Conservation (phyloP, 2,888 invertebrate genomes). For the Luperina testacea region DNA sequence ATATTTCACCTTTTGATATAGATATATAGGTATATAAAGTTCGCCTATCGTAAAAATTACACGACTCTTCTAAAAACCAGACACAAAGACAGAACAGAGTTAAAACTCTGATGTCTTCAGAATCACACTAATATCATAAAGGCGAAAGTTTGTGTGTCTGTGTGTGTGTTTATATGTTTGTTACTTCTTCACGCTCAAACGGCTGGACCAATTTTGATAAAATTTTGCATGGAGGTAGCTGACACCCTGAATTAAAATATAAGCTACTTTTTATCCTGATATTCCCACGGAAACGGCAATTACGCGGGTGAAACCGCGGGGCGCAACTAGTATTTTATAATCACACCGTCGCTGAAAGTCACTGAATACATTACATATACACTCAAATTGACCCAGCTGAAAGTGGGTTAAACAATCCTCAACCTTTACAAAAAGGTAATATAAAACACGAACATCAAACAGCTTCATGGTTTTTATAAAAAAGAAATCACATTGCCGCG, state of each 20-base stretch:
- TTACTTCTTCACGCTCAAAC: no score
- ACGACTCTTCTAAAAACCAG: background rate
- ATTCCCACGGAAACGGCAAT: no score
- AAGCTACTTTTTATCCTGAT: no score
- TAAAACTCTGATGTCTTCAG: background rate
- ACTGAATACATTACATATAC: slow-evolving; percentile 13
- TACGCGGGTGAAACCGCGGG: no score
- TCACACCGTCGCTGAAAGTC: background rate
- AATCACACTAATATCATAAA: background rate
- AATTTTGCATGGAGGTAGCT: no score
- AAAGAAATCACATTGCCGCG: background rate
- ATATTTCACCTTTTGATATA: background rate
- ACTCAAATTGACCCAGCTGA: slow-evolving; percentile 22
- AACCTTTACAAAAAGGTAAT: slow-evolving; percentile 5
- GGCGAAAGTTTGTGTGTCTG: no score
- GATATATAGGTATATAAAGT: no score
- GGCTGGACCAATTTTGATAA: no score
- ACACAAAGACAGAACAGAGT: background rate
- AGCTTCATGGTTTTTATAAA: background rate
- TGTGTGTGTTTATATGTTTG: no score
- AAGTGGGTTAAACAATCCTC: slow-evolving; percentile 46
- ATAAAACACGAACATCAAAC: slow-evolving; percentile 18
- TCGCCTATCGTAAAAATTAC: background rate
- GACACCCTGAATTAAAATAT: no score
- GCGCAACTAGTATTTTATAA: slow-evolving; percentile 1